These are phyloP conservation scores for Ganaspis sp. DNA, from an alignment of 1,140 invertebrate genomes.

Conservation along the genomic window DNA sequence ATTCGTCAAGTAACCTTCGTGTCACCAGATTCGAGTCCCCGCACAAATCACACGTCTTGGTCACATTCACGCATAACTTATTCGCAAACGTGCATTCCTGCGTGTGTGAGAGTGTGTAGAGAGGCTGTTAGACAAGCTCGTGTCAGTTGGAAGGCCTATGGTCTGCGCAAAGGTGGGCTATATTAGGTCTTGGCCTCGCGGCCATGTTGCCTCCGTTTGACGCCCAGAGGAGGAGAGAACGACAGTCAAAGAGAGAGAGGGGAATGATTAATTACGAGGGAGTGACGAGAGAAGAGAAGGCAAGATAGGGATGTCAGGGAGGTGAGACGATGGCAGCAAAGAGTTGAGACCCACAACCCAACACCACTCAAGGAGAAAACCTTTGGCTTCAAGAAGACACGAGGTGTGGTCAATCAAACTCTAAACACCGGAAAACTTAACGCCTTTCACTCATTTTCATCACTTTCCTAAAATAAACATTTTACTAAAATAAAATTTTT, in stretches of 20 bases:
- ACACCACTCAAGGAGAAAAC: background rate
- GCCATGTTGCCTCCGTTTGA: conserved; percentile 70
- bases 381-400: background rate
- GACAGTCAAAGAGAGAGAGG: conserved; percentile 47
- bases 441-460: too few species aligned
- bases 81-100: background rate
- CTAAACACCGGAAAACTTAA: background rate
- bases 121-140: conserved; percentile 1
- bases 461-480: too few species aligned
- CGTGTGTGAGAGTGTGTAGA: background rate
- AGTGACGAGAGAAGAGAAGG: conserved; percentile 63
- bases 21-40: conserved; percentile 38
- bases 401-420: too few species aligned
- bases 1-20: conserved; percentile 32
- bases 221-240: conserved; percentile 64
- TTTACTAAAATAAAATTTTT: too few species aligned
- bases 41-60: conserved; percentile 39
- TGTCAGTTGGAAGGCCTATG: conserved; percentile 34
- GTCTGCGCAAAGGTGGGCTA: conserved; percentile 51
- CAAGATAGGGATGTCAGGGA: conserved; percentile 14
- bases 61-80: conserved; percentile 20
- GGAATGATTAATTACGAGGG: conserved; percentile 75
- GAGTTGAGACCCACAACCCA: conserved; percentile 38
- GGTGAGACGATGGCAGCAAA: conserved; percentile 35
- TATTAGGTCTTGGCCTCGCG: conserved; percentile 57